phyloP scores from a whole-genome alignment of 23 tunicate species.

The Corella eumyota region DNA sequence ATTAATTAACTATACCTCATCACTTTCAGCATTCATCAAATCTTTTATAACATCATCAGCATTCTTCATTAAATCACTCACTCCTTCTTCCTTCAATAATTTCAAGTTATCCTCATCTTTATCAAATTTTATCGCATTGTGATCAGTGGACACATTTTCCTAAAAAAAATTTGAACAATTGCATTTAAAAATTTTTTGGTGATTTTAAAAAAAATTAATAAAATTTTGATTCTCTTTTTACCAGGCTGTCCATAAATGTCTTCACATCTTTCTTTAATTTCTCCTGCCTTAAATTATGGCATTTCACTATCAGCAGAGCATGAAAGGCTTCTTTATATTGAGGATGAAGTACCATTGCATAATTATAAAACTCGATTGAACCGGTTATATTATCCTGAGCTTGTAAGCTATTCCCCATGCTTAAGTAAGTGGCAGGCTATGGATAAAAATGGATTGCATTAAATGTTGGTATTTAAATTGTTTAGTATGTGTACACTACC shows the following conservation, averaged over 20 bases:
- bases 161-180: too few species aligned
- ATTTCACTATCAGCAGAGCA: constrained; percentile 52
- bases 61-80: constrained; percentile 9
- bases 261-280: constrained; percentile 2
- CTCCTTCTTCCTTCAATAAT: too few species aligned
- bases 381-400: constrained; percentile 73
- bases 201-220: too few species aligned
- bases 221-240: too few species aligned
- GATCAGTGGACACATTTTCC: too few species aligned
- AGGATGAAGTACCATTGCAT: constrained; percentile 68
- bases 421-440: constrained; percentile 80
- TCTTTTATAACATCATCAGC: constrained; percentile 10
- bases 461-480: too few species aligned
- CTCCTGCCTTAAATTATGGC: constrained; percentile 12
- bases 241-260: background rate
- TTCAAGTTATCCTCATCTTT: too few species aligned
- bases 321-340: constrained; percentile 62
- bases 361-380: constrained; percentile 69
- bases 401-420: constrained; percentile 75
- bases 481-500: constrained; percentile 24
- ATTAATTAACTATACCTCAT: constrained; percentile 1
- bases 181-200: too few species aligned
- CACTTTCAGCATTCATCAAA: constrained; percentile 7
- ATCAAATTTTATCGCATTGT: too few species aligned
- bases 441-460: too few species aligned